phyloP scores from a whole-genome alignment of 2,113 vertebrate species.

The Bucco capensis region DNA sequence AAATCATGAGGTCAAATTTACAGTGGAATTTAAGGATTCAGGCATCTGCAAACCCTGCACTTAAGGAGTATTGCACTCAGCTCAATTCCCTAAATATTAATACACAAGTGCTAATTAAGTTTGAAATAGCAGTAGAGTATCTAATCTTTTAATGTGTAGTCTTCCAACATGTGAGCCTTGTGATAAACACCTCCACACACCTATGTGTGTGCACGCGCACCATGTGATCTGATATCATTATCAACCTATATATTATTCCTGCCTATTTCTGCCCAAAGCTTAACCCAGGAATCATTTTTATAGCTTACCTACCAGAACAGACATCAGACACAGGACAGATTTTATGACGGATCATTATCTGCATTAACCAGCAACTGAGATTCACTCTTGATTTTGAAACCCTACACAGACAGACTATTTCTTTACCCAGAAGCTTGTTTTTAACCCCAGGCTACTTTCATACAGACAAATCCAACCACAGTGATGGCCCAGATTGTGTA shows the following conservation, averaged over 20 bases:
- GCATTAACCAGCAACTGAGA: neutral
- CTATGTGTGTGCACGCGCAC: neutral
- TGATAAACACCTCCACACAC: neutral
- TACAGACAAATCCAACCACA: neutral
- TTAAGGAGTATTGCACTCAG: neutral
- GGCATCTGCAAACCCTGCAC: neutral
- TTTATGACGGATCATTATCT: neutral
- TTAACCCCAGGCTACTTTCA: neutral
- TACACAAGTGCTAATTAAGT: neutral
- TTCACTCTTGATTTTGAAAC: neutral
- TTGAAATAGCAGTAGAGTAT: neutral
- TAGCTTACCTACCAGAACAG: neutral
- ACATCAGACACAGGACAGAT: neutral
- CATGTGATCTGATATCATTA: neutral
- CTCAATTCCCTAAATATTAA: neutral
- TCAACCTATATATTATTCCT: neutral
- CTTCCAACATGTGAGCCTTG: neutral
- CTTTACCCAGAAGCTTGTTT: neutral
- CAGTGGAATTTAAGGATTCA: neutral
- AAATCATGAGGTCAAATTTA: neutral
- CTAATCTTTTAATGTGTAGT: neutral
- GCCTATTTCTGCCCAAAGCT: neutral
- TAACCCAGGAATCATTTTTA: neutral
- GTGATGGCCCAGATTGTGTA: neutral
- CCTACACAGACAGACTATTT: neutral